Evolutionary conservation across 2,888 invertebrate species (phyloP).

Genomic region (Phengaris arion): DNA sequence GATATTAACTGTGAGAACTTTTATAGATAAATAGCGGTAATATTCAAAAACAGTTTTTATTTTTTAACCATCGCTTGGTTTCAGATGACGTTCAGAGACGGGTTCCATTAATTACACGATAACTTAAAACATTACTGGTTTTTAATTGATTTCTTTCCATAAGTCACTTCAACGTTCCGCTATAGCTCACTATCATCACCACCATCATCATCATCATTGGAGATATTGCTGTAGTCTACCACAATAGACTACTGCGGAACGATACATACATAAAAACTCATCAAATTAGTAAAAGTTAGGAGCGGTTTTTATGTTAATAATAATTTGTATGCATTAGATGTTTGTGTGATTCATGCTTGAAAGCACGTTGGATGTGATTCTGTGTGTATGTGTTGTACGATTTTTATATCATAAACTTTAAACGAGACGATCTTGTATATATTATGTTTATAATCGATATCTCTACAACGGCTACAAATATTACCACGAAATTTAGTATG

Average conservation of each 20-base stretch:
- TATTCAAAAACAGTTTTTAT: background rate
- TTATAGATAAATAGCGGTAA: background rate
- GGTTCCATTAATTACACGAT: background rate
- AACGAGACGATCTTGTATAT: too few species aligned
- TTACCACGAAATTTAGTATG: too few species aligned
- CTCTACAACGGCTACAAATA: too few species aligned
- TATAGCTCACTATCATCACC: background rate
- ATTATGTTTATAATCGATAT: too few species aligned
- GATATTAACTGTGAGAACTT: background rate
- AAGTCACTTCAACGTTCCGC: background rate
- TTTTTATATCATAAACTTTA: too few species aligned
- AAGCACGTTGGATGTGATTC: background rate
- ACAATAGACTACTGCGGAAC: too few species aligned
- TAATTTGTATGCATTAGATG: background rate
- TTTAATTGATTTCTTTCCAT: conserved; percentile 14
- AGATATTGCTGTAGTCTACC: too few species aligned
- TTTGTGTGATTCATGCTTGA: background rate
- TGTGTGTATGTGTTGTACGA: background rate
- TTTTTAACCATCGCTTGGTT: background rate
- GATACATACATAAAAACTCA: too few species aligned
- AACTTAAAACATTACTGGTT: background rate
- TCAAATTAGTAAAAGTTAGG: background rate
- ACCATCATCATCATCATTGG: background rate
- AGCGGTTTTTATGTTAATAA: background rate
- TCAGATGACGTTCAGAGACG: background rate